Evolutionary conservation across 64 coral and sea anemone genomes (phyloP).

Genomic region (Hydrozoanthus tunicans): DNA sequence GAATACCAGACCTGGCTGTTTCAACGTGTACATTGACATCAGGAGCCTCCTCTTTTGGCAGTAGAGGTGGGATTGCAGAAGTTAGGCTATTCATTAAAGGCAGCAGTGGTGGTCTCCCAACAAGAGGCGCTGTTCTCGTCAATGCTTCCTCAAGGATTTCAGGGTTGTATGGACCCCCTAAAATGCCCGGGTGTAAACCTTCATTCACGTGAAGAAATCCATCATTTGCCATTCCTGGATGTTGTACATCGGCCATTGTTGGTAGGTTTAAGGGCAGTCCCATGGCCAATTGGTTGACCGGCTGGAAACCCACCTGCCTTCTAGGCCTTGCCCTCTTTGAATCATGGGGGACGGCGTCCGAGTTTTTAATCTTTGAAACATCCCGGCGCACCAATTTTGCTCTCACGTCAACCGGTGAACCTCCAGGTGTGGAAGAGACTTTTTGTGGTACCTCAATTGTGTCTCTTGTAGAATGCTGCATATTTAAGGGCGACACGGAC

Average conservation of each 20-base stretch:
- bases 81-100: conserved; percentile 11
- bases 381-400: conserved; percentile 56
- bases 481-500: conserved; percentile 72
- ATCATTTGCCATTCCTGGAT: conserved; percentile 32
- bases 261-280: conserved; percentile 40
- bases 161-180: conserved; percentile 2
- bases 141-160: not conserved
- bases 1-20: conserved; percentile 79
- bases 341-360: not conserved
- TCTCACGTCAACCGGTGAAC: conserved; percentile 49
- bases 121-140: not conserved
- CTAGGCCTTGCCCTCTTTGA: conserved; percentile 1
- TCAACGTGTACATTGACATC: conserved; percentile 88
- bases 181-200: not conserved
- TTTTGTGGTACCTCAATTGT: conserved; percentile 76
- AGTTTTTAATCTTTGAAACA: not conserved
- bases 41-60: conserved; percentile 58
- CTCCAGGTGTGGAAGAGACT: conserved; percentile 73
- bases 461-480: conserved; percentile 31
- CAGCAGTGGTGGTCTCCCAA: conserved; percentile 2
- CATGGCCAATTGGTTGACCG: conserved; percentile 21
- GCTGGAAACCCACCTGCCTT: conserved; percentile 60
- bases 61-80: not conserved
- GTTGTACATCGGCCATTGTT: conserved; percentile 37
- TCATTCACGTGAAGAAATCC: not conserved